Percentiles rank a stretch among this genome's conserved stretches.
Evolutionary conservation across 2,797 vertebrate genomes (phyloP).

Genomic region (Siniperca scherzeri): DNA sequence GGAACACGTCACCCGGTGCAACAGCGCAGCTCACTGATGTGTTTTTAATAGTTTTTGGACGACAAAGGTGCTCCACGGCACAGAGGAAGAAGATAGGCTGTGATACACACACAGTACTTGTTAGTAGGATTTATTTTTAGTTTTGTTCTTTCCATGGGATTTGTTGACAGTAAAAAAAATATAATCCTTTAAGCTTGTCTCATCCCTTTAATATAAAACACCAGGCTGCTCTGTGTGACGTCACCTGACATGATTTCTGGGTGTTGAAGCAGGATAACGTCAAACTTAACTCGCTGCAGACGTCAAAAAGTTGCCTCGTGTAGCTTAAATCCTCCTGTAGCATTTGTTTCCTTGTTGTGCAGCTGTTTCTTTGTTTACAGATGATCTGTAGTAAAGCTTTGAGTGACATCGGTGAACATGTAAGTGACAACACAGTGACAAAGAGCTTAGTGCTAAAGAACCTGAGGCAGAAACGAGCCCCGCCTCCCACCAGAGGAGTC

Average conservation of each 20-base stretch:
- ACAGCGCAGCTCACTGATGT: neutral
- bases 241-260: neutral
- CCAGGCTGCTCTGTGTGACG: neutral
- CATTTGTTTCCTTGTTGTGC: neutral
- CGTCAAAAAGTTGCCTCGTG: neutral
- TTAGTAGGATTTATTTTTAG: neutral
- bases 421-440: conserved; percentile 11
- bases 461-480: neutral
- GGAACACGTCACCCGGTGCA: neutral
- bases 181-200: neutral
- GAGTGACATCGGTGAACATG: neutral
- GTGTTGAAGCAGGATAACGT: neutral
- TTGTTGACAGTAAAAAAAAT: neutral
- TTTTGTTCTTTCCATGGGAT: neutral
- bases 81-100: no score
- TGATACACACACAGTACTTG: neutral
- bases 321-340: neutral
- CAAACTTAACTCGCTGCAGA: neutral
- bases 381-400: conserved; percentile 1
- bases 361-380: conserved; percentile 25
- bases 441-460: neutral
- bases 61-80: no score
- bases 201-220: neutral
- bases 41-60: neutral
- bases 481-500: conserved; percentile 6